A percentile compares a stretch with the other conserved stretches of the same genome.
Conservation (phyloP, 2,888 invertebrate genomes). For the Sinopyrophorus schimmeli region DNA sequence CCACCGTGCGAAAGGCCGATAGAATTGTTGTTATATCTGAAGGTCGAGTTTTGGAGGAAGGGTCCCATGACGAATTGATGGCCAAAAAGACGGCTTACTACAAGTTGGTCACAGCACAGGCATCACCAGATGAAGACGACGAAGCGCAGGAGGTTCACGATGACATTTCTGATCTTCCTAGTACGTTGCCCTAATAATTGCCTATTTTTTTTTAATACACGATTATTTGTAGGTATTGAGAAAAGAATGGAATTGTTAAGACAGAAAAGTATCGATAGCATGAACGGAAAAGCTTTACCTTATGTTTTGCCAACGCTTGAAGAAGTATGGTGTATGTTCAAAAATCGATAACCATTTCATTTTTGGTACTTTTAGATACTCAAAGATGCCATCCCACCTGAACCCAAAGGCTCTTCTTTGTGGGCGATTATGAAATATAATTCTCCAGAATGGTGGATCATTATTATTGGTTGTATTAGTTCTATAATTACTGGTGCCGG, state of each 20-base stretch:
- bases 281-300: neutral
- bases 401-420: conserved; percentile 33
- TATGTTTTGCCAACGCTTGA: neutral
- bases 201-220: too few relatives aligned
- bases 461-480: conserved; percentile 64
- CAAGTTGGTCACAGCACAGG: conserved; percentile 70
- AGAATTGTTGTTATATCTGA: conserved; percentile 72
- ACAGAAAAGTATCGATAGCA: conserved; percentile 5
- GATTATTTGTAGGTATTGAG: too few relatives aligned
- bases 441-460: conserved; percentile 68
- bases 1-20: conserved; percentile 74
- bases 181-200: too few relatives aligned
- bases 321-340: too few relatives aligned
- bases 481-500: conserved; percentile 69
- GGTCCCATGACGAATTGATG: conserved; percentile 73
- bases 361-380: conserved; percentile 1
- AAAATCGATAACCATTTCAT: too few relatives aligned
- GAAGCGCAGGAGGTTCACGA: neutral
- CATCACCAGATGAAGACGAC: conserved; percentile 31
- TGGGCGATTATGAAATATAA: conserved; percentile 60
- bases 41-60: conserved; percentile 70
- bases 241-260: conserved; percentile 2
- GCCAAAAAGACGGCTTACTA: conserved; percentile 68
- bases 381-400: neutral
- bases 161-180: too few relatives aligned